Evolutionary conservation across 2,797 vertebrate species (phyloP), one percentile per base, ranked within the genome.

Genomic region (Clarias pachynema): DNA sequence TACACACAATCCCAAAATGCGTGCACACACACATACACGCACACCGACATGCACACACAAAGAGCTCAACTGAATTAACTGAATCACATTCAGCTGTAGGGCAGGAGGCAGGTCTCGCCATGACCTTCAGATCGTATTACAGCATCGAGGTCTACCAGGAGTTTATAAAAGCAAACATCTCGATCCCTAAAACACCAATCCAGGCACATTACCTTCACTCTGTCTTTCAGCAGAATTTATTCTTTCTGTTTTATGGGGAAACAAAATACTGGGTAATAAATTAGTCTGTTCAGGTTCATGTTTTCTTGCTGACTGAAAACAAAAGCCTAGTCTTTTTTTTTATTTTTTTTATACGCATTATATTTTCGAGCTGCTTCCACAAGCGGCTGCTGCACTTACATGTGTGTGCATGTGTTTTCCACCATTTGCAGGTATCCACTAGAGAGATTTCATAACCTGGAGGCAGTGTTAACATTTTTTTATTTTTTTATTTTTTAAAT

Each of bases 51-150:
- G 22, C 37, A 20, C 83, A 72, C 77, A 59, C 68, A 87, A 60
- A 49, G 37, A 84, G 74, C 44, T 70, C 44, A 73, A 81, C 40
- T 79, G 78, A 74, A 22, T 14, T 81, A 81, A 85, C 57, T 73
- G 68, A 75, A 81, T 81, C 60, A 56, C 26, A 15, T 72, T 85
- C 62, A 69, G 60, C 84, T 37, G 26, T 40, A 81, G 69, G 44
- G 69, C 70, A 65, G 26, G 22, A 57, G 15, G 40, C 84, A 74
- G 78, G 10, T 59, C 62, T n/a, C 31, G 34, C 37, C 34, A 69
- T 63, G 85, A 79, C 81, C 74, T 83, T 78, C 56, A 60, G 85
- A 82, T 86, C 63, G 24, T 68, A 78, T 86, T 83, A 86, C 65
- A 56, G 63, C 85, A 63, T 57, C 8, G 37, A n/a, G 15, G 79